Evolutionary conservation across 2,797 vertebrate genomes (phyloP).

Genomic region (Crax fasciolata): DNA sequence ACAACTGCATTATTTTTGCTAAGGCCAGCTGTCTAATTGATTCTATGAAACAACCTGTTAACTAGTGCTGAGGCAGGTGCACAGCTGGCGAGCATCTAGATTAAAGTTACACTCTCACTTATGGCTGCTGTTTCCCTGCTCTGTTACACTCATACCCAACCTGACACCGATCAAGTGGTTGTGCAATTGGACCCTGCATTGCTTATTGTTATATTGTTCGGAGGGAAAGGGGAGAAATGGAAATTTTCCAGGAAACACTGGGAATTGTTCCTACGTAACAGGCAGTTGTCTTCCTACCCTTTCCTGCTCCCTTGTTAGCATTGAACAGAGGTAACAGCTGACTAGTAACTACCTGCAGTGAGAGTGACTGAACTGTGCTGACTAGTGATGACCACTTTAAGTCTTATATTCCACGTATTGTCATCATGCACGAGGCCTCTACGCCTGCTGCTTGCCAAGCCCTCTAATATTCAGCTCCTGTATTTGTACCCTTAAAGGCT

Average conservation of each 20-base stretch:
- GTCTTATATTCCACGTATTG: not conserved
- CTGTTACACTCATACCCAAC: not conserved
- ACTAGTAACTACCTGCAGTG: rapidly evolving
- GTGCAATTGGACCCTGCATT: not conserved
- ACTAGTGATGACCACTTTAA: rapidly evolving
- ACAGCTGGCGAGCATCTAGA: not conserved
- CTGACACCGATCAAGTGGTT: not conserved
- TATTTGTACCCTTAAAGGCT: not conserved
- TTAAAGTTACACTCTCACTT: not conserved
- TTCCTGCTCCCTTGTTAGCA: not conserved
- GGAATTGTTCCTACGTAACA: not conserved
- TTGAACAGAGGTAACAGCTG: not conserved
- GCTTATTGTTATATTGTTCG: rapidly evolving
- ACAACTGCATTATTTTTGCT: not conserved
- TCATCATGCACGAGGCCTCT: rapidly evolving
- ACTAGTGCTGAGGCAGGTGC: not conserved
- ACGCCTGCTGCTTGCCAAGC: not conserved
- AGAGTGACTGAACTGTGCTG: not conserved
- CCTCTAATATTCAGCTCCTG: not conserved
- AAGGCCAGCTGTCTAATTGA: not conserved
- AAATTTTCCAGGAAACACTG: not conserved
- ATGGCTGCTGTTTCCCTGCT: not conserved
- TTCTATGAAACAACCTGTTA: not conserved
- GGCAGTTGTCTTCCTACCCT: not conserved
- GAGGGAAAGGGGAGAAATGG: not conserved